These are phyloP conservation scores for Tubulanus polymorphus DNA, from an alignment of 2,888 invertebrate species.

Conservation along the genomic window DNA sequence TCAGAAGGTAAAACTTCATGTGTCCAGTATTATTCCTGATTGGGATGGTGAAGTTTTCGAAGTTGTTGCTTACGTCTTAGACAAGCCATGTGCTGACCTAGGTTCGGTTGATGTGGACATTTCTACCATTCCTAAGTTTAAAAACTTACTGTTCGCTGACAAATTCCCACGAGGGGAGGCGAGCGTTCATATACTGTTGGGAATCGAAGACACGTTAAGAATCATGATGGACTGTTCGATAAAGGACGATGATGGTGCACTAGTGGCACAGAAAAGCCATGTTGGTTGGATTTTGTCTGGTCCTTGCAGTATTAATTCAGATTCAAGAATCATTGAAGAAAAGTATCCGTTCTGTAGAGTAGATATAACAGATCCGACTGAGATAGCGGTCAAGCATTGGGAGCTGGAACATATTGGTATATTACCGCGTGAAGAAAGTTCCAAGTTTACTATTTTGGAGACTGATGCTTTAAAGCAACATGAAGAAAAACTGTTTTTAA, in stretches of 20 bases:
- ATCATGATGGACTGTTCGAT: not conserved
- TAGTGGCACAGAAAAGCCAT: not conserved
- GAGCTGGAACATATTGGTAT: not conserved
- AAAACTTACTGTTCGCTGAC: not conserved
- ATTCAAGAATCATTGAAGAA: not conserved
- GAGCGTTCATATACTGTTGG: not conserved
- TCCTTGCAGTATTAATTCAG: too few relatives aligned
- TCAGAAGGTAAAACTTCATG: not conserved
- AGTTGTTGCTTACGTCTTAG: not conserved
- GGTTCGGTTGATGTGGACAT: not conserved
- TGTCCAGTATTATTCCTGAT: not conserved
- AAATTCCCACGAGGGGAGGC: not conserved
- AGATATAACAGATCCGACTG: not conserved
- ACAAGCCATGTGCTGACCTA: not conserved
- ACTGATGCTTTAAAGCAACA: not conserved
- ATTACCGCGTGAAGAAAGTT: not conserved
- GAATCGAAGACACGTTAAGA: not conserved
- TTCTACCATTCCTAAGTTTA: not conserved
- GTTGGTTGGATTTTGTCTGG: not conserved
- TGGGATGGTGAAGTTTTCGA: not conserved
- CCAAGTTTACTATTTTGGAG: not conserved
- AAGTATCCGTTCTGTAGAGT: not conserved
- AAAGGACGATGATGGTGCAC: too few relatives aligned
- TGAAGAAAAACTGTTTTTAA: not conserved
- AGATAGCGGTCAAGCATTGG: not conserved